Base-by-base conservation (phyloP, 2,888 invertebrate species). In the Pheosia tremula region DNA sequence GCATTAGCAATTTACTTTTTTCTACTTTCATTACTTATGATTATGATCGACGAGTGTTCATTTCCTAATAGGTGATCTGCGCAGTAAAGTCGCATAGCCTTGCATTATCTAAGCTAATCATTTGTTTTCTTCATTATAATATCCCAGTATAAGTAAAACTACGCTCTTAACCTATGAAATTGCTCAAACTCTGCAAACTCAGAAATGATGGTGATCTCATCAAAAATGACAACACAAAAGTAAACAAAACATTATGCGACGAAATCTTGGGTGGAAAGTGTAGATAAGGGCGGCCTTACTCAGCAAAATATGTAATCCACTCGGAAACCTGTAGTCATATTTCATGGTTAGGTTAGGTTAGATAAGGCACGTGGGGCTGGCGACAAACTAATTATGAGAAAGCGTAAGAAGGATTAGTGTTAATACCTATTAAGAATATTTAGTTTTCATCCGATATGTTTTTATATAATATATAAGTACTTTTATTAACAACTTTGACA, bases 351-450 rank as follows among this genome's bases (percentile, higher is more conserved):
- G 37, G 11, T 37, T 47, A 6, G 4, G 36, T 53, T 11, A 57
- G 57, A 57, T 57, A 57, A 57, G 57, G 57, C 57, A 57, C 57
- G 57, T 13, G 43, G 45, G n/a, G 43, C 53, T 11, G 8, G 3
- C 3, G 11, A 37, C 36, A 53, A 53, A 53, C 53, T 36, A 53
- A 53, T 53, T 53, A 37, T 37, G 36, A 37, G 11, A 37, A 56
- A 41, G 36, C 49, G 10, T n/a, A 5, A 11, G 4, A 47, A 47
- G 11, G n/a, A 9, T 47, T 5, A 4, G 47, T n/a, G 5, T 41
- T 41, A 41, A 41, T n/a, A n/a, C 47, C 41, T 39, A 54, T 38
- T 43, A 9, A 8, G 43, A 41, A 41, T 41, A 41, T 41, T 43
- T 9, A 43, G 43, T 43, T 43, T 43, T 43, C 9, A 43, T 8